phyloP scores from a whole-genome alignment of 1,140 invertebrate genomes.

The Trichogramma pretiosum region DNA sequence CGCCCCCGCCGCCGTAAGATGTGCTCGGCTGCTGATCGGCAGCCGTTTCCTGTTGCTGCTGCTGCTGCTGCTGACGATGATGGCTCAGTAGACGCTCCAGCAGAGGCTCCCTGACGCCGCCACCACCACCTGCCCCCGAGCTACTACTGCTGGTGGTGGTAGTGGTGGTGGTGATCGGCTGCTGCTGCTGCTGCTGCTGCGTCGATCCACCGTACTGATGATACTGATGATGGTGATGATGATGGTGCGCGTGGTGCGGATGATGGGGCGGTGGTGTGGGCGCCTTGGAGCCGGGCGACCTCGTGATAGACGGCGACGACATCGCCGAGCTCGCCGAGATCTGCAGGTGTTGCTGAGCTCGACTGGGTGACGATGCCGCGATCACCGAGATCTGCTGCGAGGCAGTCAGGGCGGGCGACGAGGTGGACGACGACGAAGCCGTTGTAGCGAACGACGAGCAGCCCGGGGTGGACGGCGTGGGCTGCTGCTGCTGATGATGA shows the following conservation, averaged over 20 bases:
- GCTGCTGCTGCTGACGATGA: neutral
- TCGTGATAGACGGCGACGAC: constrained; percentile 23
- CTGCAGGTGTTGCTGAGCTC: constrained; percentile 17
- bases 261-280: too few relatives aligned
- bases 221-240: constrained; percentile 38
- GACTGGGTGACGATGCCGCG: too few relatives aligned
- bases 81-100: too few relatives aligned
- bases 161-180: too few relatives aligned
- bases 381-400: too few relatives aligned
- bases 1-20: neutral
- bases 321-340: constrained; percentile 22
- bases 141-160: too few relatives aligned
- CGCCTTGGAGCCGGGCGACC: constrained; percentile 24
- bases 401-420: too few relatives aligned
- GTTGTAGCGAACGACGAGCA: neutral
- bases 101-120: neutral
- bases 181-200: too few relatives aligned
- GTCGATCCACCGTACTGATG: constrained; percentile 25
- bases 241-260: constrained; percentile 35
- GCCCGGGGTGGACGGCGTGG: constrained; percentile 15
- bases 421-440: neutral
- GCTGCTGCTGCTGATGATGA: constrained; percentile 14
- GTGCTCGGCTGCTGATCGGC: neutral
- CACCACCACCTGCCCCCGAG: too few relatives aligned
- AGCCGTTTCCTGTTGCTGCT: too few relatives aligned